phyloP scores from a whole-genome alignment of 2,113 vertebrate genomes.

The Paradoxurus hermaphroditus region DNA sequence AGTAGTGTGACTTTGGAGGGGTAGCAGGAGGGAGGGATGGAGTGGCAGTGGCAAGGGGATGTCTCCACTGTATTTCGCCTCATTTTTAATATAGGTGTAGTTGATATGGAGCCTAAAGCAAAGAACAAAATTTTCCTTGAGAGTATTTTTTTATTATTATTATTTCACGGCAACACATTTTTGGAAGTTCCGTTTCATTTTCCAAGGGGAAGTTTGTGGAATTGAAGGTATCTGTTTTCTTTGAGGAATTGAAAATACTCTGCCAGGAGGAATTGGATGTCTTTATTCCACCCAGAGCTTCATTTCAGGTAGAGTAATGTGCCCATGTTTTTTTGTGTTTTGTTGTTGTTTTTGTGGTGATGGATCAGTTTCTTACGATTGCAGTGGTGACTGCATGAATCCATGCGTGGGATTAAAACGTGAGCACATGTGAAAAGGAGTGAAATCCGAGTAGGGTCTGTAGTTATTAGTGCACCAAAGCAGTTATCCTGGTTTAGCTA shows the following conservation, averaged over 20 bases:
- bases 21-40: background rate
- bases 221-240: background rate
- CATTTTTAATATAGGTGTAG: background rate
- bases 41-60: background rate
- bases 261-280: background rate
- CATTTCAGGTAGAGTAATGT: background rate
- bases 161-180: background rate
- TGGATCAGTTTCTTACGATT: background rate
- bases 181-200: background rate
- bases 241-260: background rate
- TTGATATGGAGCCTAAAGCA: background rate
- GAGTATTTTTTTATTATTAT: background rate
- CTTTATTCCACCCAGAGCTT: constrained; percentile 12
- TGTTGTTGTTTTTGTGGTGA: background rate
- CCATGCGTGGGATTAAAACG: background rate
- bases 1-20: background rate
- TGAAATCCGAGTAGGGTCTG: background rate
- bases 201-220: constrained; percentile 19
- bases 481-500: background rate
- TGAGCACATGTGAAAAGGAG: background rate
- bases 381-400: background rate
- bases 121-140: background rate
- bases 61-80: background rate
- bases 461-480: background rate
- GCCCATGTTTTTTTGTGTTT: background rate